A percentile compares a stretch with the other conserved stretches of the same genome.
Evolutionary conservation across 2,888 invertebrate genomes (phyloP).

Genomic region (Maniola hyperantus): DNA sequence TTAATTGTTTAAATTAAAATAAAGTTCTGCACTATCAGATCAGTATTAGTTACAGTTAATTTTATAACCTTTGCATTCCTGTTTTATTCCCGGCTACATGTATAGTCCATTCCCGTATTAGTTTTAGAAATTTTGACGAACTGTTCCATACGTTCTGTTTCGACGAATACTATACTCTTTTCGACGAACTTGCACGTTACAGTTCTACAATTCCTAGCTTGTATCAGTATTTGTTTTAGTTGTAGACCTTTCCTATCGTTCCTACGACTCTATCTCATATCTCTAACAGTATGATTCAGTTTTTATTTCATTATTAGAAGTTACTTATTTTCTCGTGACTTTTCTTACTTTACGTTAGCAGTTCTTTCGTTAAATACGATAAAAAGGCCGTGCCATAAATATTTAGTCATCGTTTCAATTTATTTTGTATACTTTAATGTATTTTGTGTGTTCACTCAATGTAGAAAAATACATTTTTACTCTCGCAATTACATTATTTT

Average conservation of each 20-base stretch:
- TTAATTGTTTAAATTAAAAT: constrained; percentile 44
- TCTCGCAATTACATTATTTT: constrained; percentile 20
- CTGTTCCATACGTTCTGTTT: constrained; percentile 43
- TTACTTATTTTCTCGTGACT: constrained; percentile 32
- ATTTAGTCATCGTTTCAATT: constrained; percentile 48
- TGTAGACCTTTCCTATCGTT: constrained; percentile 72
- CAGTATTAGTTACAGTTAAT: constrained; percentile 58
- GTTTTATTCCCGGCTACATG: constrained; percentile 46
- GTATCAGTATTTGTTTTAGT: constrained; percentile 72
- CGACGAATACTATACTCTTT: constrained; percentile 21
- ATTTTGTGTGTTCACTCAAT: constrained; percentile 33
- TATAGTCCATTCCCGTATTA: constrained; percentile 48
- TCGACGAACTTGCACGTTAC: constrained; percentile 30
- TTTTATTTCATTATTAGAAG: constrained; percentile 19
- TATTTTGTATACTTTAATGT: constrained; percentile 42
- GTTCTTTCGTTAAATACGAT: constrained; percentile 36
- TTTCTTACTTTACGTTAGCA: constrained; percentile 25
- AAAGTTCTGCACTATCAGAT: constrained; percentile 44
- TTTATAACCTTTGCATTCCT: constrained; percentile 53
- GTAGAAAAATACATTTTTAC: constrained; percentile 32
- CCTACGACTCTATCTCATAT: constrained; percentile 54
- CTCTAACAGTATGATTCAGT: constrained; percentile 20
- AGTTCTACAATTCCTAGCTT: constrained; percentile 65
- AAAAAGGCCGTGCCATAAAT: constrained; percentile 58
- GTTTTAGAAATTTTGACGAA: constrained; percentile 55